These are phyloP conservation scores for Nannospalax galili DNA, from an alignment of 2,113 vertebrate genomes.

Conservation along the genomic window DNA sequence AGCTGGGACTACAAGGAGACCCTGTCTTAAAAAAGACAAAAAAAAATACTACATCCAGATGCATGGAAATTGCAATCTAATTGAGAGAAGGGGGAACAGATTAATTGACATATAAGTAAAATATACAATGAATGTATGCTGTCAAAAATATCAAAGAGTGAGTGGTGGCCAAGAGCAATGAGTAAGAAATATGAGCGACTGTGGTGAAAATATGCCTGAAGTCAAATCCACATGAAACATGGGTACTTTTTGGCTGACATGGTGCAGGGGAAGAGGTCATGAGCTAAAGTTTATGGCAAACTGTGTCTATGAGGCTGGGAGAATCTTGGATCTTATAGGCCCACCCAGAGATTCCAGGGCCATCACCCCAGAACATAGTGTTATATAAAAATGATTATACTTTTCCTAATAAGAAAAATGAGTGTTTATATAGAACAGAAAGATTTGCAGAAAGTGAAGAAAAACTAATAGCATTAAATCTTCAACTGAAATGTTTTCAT, in stretches of 20 bases:
- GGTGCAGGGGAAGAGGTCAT: not conserved
- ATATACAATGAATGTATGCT: not conserved
- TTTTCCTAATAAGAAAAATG: not conserved
- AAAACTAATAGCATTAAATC: not conserved
- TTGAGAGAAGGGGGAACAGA: not conserved
- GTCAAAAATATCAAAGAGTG: not conserved
- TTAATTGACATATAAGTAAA: not conserved
- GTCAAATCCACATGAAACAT: not conserved
- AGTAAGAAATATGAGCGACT: not conserved
- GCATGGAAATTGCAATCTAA: not conserved
- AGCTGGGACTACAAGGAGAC: no score
- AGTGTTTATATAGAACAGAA: not conserved
- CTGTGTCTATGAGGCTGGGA: not conserved
- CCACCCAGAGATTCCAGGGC: not conserved
- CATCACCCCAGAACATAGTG: not conserved
- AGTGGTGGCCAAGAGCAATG: not conserved
- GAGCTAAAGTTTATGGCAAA: not conserved
- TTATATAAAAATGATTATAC: not conserved
- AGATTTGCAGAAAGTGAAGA: conserved; percentile 18
- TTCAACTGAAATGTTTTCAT: conserved; percentile 60
- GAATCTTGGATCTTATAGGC: no score
- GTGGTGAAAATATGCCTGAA: not conserved
- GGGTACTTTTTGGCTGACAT: not conserved
- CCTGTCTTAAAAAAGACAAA: no score
- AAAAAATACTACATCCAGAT: not conserved